Percentiles rank a stretch among this genome's conserved stretches.
Evolutionary conservation across 2,797 vertebrate genomes (phyloP).

Genomic region (Peromyscus attwateri): DNA sequence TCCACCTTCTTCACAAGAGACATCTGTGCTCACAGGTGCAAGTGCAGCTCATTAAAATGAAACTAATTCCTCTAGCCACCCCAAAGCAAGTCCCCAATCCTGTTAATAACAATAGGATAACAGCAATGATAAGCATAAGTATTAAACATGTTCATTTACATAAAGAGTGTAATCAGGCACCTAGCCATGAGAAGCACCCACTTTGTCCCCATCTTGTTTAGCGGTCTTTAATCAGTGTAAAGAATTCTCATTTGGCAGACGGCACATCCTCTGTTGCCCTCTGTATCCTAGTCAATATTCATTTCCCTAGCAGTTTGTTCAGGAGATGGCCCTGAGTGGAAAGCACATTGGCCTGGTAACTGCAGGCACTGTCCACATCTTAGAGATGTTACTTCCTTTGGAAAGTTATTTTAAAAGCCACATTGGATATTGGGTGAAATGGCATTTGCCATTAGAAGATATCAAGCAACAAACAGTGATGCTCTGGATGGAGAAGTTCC

Average conservation of each 20-base stretch:
- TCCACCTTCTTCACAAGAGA: background rate
- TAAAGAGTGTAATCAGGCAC: background rate
- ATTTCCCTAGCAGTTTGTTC: background rate
- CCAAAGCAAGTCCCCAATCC: background rate
- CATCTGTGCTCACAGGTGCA: background rate
- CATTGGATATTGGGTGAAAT: background rate
- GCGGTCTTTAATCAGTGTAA: background rate
- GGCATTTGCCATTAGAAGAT: background rate
- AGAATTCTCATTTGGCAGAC: background rate
- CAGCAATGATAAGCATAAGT: background rate
- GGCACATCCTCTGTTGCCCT: background rate
- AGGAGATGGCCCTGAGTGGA: background rate
- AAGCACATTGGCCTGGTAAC: background rate
- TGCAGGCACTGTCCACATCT: background rate
- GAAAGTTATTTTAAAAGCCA: background rate
- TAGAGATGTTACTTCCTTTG: background rate
- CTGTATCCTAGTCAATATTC: background rate
- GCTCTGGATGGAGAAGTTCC: background rate
- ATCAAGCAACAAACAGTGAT: background rate
- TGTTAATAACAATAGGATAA: background rate
- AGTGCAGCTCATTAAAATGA: background rate
- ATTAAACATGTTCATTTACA: background rate
- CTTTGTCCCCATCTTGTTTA: background rate
- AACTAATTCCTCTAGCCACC: background rate
- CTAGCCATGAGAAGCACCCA: background rate